Base-by-base conservation (phyloP, 2,888 invertebrate species). In the Gandaritis pyraliata region DNA sequence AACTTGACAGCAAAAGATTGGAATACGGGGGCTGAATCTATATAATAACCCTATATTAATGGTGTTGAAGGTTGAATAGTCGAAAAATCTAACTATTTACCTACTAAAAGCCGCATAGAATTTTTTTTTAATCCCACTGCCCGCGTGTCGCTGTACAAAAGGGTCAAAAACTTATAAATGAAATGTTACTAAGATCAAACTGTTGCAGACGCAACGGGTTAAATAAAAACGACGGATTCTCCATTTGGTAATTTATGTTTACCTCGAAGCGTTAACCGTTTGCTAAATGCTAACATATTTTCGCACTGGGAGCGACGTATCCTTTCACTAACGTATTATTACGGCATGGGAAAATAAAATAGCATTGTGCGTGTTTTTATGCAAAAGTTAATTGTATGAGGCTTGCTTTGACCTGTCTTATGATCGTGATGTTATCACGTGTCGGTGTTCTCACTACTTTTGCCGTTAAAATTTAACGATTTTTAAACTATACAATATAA, bases 261-360 rank as follows among this genome's bases (percentile, higher is more conserved):
- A 71, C 72, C 75, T 73, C 52, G 66, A 64, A 75, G 78, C 75
- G 71, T 67, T 75, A 81, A 81, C 79, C 75, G 78, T 76, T 75
- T 65, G 52, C 65, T 70, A 38, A 46, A 75, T 65, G 52, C 65
- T 70, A 38, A 46, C 53, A 62, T 46, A 69, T 70, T 66, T 65
- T 62, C 63, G 51, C 61, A 63, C 71, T 73, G 66, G 68, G 70
- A 69, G 74, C 69, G 68, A 72, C 71, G 63, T 72, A 71, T 68
- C 69, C 70, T 57, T 66, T 58, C 50, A 58, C 66, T 51, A 58
- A 55, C 69, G 70, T 72, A 69, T 73, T 70, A 64, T 64, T 64
- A 60, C 18, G 23, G 48, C 59, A 39, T 59, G 64, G 64, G 64
- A 59, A 63, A 59, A 56, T 58, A 54, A n/a, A n/a, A 63, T 58